Evolutionary conservation across 2,888 invertebrate species (phyloP), one percentile per base, ranked within the genome.

Genomic region (Drosophila greeni): DNA sequence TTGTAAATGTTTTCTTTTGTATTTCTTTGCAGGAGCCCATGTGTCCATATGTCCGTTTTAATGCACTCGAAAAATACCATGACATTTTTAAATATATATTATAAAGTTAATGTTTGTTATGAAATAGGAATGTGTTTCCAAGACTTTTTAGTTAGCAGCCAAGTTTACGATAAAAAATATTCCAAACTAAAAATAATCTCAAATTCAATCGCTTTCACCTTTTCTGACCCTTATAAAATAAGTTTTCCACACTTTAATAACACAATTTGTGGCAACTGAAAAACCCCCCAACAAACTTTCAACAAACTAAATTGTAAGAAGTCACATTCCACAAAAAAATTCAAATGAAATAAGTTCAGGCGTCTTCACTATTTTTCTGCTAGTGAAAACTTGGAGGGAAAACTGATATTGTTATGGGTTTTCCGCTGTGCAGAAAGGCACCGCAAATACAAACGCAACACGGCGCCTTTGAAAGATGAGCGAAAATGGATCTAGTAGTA

Each of bases 1-100:
- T 86, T 80, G 85, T 78, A 86, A 85, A 85, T 86, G 86, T 85
- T 86, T 86, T 86, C 85, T 78, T 79, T 80, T 86, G 81, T 79
- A 66, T 73, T 74, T 76, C 70, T 78, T 82, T 82, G 56, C 48
- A 54, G 70, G 45, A 45, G 45, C n/a, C n/a, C n/a, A 18, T 29
- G 49, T 70, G 48, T 58, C 58, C 57, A 62, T 62, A 56, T 65
- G 49, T 53, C 67, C 79, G 55, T 36, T 36, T 34, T 29, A 24
- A 36, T 20, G 26, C 55, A 53, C 55, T 29, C 20, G 5, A 9
- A 36, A 36, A 51, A 36, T 2, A 2, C 0, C 4, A 6, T 1
- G 12, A 7, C 14, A 18, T 45, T 26, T 14, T 1, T 2, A 18
- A 5, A 29, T 5, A 18, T 2, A 11, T 3, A 16, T 42, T 16